phyloP scores from a whole-genome alignment of 2,888 invertebrate species.

The Xiphydria camelus region DNA sequence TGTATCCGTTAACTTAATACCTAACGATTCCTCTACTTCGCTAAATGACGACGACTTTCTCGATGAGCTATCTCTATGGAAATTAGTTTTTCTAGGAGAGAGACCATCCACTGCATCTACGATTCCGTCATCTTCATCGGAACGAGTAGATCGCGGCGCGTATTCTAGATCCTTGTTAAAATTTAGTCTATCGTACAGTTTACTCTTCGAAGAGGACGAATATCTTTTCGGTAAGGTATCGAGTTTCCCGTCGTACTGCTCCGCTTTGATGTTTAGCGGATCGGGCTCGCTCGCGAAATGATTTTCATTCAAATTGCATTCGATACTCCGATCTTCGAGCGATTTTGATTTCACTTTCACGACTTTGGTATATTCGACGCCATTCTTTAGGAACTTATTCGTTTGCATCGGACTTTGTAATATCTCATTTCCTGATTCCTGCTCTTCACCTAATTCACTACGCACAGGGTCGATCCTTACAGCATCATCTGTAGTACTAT shows the following conservation, averaged over 20 bases:
- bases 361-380: slow-evolving; percentile 30
- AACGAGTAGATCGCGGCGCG: no score
- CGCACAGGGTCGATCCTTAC: not conserved
- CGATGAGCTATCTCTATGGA: slow-evolving; percentile 6
- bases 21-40: slow-evolving; percentile 16
- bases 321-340: slow-evolving; percentile 11
- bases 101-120: slow-evolving; percentile 1
- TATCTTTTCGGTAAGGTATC: not conserved
- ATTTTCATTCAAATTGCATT: slow-evolving; percentile 1
- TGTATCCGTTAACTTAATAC: slow-evolving; percentile 60
- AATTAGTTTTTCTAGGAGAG: slow-evolving; percentile 4
- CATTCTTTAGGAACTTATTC: slow-evolving; percentile 29
- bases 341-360: slow-evolving; percentile 19
- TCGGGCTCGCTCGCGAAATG: slow-evolving; percentile 9
- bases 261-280: slow-evolving; percentile 23
- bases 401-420: slow-evolving; percentile 36
- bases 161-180: no score
- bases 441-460: not conserved
- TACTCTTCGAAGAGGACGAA: slow-evolving; percentile 5
- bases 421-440: slow-evolving; percentile 32
- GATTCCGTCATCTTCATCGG: not conserved
- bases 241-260: slow-evolving; percentile 24
- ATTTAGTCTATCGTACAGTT: not conserved
- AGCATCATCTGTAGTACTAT: slow-evolving; percentile 17
- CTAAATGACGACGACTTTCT: not conserved